Percentiles rank a stretch among this genome's conserved stretches.
These are phyloP conservation scores for Torymus texanus DNA, from an alignment of 2,888 invertebrate species.

Conservation along the genomic window DNA sequence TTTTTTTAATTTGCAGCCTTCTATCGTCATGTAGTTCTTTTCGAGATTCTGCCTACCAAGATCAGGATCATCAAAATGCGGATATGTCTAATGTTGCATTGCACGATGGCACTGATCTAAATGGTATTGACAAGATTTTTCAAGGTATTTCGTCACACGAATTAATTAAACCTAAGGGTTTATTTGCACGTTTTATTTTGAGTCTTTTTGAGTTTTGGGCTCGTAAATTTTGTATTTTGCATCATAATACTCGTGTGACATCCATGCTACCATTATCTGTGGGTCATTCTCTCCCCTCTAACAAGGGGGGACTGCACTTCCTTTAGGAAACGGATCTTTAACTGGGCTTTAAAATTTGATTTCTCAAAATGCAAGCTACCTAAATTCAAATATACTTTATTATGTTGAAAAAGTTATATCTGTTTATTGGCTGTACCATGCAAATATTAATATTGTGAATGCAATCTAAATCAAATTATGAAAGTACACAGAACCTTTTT, in stretches of 20 bases:
- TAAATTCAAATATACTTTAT: too few species aligned
- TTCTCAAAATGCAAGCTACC: too few species aligned
- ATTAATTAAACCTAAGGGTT: constrained; percentile 37
- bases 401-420: too few species aligned
- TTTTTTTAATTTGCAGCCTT: constrained; percentile 78
- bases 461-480: too few species aligned
- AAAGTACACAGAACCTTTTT: too few species aligned
- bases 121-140: constrained; percentile 78
- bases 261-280: constrained; percentile 56
- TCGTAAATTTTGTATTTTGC: constrained; percentile 55
- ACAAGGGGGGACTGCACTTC: too few species aligned
- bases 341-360: too few species aligned
- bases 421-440: too few species aligned
- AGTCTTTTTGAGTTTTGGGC: constrained; percentile 10
- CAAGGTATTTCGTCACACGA: constrained; percentile 73
- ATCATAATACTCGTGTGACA: constrained; percentile 54
- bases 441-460: too few species aligned
- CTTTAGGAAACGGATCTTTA: too few species aligned
- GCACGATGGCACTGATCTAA: constrained; percentile 78
- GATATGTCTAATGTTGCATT: constrained; percentile 76
- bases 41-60: constrained; percentile 88
- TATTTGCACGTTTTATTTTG: constrained; percentile 42
- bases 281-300: constrained; percentile 66
- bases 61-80: constrained; percentile 77
- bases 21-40: constrained; percentile 90